Percentiles rank a stretch among this genome's conserved stretches.
Conservation (phyloP, 2,888 invertebrate species). For the Dexiosoma caninum region DNA sequence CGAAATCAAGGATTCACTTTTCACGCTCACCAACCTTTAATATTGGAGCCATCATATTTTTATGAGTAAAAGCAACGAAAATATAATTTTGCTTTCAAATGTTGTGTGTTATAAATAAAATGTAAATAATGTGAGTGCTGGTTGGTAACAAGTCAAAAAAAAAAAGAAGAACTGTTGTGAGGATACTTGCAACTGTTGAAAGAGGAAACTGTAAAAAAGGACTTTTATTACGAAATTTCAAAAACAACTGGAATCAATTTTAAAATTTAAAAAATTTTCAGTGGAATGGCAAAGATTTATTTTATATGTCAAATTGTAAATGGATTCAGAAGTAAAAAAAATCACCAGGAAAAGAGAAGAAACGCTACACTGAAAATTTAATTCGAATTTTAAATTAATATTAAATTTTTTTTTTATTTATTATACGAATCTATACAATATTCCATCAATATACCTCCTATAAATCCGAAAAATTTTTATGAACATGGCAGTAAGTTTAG, state of each 20-base stretch:
- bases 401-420: too few relatives aligned
- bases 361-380: too few relatives aligned
- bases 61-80: not conserved
- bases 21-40: not conserved
- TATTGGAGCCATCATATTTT: conserved; percentile 39
- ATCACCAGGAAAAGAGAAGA: not conserved
- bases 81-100: not conserved
- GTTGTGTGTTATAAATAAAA: not conserved
- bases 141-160: not conserved
- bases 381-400: too few relatives aligned
- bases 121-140: conserved; percentile 24
- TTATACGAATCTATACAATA: too few relatives aligned
- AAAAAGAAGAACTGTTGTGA: not conserved
- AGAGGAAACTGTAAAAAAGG: not conserved
- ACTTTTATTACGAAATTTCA: conserved; percentile 6
- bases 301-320: not conserved
- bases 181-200: conserved; percentile 1
- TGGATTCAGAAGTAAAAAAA: not conserved
- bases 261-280: not conserved
- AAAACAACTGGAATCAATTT: not conserved
- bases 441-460: too few relatives aligned
- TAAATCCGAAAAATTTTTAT: too few relatives aligned
- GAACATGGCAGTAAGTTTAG: too few relatives aligned
- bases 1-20: conserved; percentile 12
- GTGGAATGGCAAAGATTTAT: not conserved